Conservation (phyloP, 2,113 vertebrate species). For the Dermatemys mawii region DNA sequence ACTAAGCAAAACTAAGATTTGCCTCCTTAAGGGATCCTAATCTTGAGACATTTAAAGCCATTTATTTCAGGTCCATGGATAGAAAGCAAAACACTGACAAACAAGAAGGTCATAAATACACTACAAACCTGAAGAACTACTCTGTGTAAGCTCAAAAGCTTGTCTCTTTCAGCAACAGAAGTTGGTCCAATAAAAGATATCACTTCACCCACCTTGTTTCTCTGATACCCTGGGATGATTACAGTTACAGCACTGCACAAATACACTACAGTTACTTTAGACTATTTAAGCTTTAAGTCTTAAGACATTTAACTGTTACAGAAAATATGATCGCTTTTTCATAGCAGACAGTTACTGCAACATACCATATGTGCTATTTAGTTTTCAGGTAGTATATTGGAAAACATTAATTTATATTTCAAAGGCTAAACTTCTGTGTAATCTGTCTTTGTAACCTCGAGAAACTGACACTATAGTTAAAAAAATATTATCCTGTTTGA, state of each 20-base stretch:
- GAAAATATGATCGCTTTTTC: neutral
- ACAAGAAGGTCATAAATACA: neutral
- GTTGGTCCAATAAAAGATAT: neutral
- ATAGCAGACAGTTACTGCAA: neutral
- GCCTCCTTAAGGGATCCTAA: conserved; percentile 25
- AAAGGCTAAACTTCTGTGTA: conserved; percentile 35
- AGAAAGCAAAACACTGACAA: neutral
- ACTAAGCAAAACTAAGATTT: conserved; percentile 23
- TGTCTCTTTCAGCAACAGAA: neutral
- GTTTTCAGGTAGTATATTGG: neutral
- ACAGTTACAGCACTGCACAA: neutral
- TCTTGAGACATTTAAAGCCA: neutral
- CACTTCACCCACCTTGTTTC: neutral
- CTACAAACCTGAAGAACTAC: neutral
- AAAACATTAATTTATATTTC: neutral
- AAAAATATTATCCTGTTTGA: conserved; percentile 46
- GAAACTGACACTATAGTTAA: conserved; percentile 43
- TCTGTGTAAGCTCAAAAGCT: neutral
- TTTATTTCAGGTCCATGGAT: neutral
- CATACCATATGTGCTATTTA: neutral
- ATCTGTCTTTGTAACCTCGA: conserved; percentile 33
- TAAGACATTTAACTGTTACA: conserved; percentile 28
- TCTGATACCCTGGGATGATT: neutral
- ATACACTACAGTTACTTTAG: neutral
- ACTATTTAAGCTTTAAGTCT: conserved; percentile 5